Percentiles rank a stretch among this genome's conserved stretches.
Conservation (phyloP, 2,888 invertebrate species). For the Drosophila eohydei region DNA sequence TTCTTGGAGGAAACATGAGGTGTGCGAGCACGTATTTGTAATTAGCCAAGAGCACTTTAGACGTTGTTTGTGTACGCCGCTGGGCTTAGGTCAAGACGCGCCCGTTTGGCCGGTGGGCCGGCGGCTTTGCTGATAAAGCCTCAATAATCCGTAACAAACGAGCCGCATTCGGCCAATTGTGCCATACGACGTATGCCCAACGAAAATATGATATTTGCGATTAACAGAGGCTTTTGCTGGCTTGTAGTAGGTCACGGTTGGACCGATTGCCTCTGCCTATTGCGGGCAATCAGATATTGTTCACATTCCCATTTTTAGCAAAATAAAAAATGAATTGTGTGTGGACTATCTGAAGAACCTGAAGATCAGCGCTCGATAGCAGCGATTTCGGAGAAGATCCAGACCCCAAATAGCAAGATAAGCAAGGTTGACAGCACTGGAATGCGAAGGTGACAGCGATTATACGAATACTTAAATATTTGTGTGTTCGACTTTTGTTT, state of each 20-base stretch:
- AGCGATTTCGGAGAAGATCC: conserved; percentile 6
- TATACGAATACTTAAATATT: conserved; percentile 20
- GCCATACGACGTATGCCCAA: conserved; percentile 51
- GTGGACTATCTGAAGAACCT: conserved; percentile 5
- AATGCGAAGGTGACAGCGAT: conserved; percentile 23
- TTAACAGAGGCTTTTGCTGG: conserved; percentile 31
- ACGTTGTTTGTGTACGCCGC: conserved; percentile 51
- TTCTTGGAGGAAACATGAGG: not conserved
- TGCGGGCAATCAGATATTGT: conserved; percentile 7
- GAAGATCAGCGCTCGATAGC: conserved; percentile 25
- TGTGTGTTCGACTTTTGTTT: conserved; percentile 11
- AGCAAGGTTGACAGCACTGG: not conserved
- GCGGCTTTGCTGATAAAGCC: conserved; percentile 54
- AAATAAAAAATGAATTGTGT: not conserved
- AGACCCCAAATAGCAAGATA: conserved; percentile 28
- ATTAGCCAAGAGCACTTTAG: conserved; percentile 27
- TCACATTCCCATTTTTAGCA: not conserved
- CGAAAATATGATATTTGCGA: conserved; percentile 31
- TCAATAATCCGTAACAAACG: conserved; percentile 59
- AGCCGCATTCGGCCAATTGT: conserved; percentile 69
- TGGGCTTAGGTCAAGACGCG: conserved; percentile 53
- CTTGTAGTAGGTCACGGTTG: conserved; percentile 68
- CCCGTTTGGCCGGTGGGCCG: conserved; percentile 24
- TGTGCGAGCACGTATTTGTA: conserved; percentile 10
- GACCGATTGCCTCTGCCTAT: not conserved